Conservation (phyloP, 2,113 vertebrate genomes). For the Aplodontia rufa region DNA sequence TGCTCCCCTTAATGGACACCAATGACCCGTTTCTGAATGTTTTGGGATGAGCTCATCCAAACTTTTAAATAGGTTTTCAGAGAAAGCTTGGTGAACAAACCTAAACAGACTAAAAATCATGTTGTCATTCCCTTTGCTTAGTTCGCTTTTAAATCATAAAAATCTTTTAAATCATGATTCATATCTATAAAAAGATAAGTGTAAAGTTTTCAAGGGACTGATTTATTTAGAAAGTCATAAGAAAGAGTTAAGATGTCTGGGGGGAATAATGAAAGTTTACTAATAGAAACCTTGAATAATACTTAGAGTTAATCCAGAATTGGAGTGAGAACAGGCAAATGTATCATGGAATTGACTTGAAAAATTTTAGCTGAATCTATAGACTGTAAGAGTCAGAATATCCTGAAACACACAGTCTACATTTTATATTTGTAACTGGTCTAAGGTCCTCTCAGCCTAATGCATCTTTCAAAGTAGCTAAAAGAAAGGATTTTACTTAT, state of each 20-base stretch:
- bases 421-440: not conserved
- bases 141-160: slow-evolving; percentile 24
- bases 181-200: slow-evolving; percentile 14
- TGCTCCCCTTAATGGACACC: not conserved
- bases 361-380: not conserved
- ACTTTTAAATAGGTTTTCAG: slow-evolving; percentile 58
- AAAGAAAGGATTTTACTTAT: not conserved
- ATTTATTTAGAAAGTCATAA: slow-evolving; percentile 8
- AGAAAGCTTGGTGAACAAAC: slow-evolving; percentile 27
- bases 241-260: not conserved
- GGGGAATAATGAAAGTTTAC: not conserved
- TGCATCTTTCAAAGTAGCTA: not conserved
- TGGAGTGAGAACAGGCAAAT: not conserved
- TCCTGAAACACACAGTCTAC: not conserved
- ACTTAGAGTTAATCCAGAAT: not conserved
- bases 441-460: not conserved
- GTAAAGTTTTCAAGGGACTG: not conserved
- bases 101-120: slow-evolving; percentile 26
- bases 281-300: not conserved
- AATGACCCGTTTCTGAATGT: not conserved
- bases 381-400: not conserved
- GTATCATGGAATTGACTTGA: not conserved
- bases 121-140: not conserved
- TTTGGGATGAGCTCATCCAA: slow-evolving; percentile 54
- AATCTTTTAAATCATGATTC: slow-evolving; percentile 23